phyloP scores from a whole-genome alignment of 2,888 invertebrate species.

The Ormyrus rosae region DNA sequence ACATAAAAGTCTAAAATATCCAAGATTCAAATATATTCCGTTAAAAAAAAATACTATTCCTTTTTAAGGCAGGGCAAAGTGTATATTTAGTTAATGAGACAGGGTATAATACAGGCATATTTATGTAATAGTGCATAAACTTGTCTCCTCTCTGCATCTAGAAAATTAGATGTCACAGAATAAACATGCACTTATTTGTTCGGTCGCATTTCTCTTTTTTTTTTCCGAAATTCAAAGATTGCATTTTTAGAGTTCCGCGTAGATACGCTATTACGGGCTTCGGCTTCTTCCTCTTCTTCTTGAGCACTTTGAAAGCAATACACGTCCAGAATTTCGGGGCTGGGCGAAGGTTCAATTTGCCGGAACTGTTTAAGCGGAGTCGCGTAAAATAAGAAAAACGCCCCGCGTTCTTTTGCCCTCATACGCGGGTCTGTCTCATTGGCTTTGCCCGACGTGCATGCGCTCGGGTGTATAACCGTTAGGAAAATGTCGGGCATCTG shows the following conservation, averaged over 20 bases:
- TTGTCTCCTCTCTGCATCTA: not conserved
- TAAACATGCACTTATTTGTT: not conserved
- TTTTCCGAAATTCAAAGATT: slow-evolving; percentile 25
- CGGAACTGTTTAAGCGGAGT: not conserved
- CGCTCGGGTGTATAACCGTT: slow-evolving; percentile 22
- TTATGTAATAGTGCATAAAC: not conserved
- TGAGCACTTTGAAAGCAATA: slow-evolving; percentile 9
- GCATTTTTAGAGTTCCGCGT: not conserved
- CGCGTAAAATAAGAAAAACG: not conserved
- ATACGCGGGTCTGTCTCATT: too few species aligned
- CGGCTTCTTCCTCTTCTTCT: slow-evolving; percentile 2
- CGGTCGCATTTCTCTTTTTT: not conserved
- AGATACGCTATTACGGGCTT: not conserved
- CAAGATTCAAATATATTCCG: slow-evolving; percentile 13
- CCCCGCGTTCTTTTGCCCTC: too few species aligned
- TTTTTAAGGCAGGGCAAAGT: slow-evolving; percentile 15
- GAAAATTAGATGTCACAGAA: not conserved
- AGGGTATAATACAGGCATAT: not conserved
- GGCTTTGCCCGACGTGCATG: not conserved
- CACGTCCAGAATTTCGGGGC: not conserved
- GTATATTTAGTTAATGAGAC: slow-evolving; percentile 32
- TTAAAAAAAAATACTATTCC: slow-evolving; percentile 25
- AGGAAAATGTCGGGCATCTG: slow-evolving; percentile 38
- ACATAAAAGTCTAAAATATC: slow-evolving; percentile 12
- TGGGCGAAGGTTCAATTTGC: not conserved